phyloP scores from a whole-genome alignment of 2,888 invertebrate species.

The Pristionchus maxplancki region DNA sequence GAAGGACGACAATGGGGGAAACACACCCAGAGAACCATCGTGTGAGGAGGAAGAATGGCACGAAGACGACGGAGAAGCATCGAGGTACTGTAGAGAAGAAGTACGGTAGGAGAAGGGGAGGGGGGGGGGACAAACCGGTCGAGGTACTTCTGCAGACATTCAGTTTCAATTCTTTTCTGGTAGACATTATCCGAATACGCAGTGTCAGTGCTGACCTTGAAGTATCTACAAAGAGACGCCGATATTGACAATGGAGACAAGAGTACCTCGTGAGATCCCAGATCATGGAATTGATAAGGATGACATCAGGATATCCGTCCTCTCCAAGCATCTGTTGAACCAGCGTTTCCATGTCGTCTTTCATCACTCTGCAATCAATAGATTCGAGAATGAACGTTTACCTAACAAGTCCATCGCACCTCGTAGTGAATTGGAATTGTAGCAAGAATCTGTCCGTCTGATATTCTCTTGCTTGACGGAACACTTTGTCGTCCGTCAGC shows the following conservation, averaged over 20 bases:
- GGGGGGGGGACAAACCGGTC: not conserved
- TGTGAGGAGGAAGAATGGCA: slow-evolving; percentile 40
- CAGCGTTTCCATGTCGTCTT: slow-evolving; percentile 60
- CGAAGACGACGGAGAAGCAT: slow-evolving; percentile 43
- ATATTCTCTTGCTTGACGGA: slow-evolving; percentile 64
- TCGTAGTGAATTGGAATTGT: slow-evolving; percentile 63
- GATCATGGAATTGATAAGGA: slow-evolving; percentile 63
- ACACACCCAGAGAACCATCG: slow-evolving; percentile 33
- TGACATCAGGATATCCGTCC: slow-evolving; percentile 61
- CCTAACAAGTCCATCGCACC: too few species aligned
- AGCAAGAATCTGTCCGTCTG: slow-evolving; percentile 57
- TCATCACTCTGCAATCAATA: slow-evolving; percentile 55
- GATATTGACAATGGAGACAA: not conserved
- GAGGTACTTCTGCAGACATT: slow-evolving; percentile 8
- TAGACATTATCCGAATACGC: not conserved
- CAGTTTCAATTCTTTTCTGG: slow-evolving; percentile 6
- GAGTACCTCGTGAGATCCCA: slow-evolving; percentile 65
- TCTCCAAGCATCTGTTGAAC: slow-evolving; percentile 53
- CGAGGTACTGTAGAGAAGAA: not conserved
- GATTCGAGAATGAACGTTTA: too few species aligned
- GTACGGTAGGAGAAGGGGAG: not conserved
- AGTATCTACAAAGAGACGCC: not conserved
- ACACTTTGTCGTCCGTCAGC: slow-evolving; percentile 60
- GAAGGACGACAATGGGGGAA: slow-evolving; percentile 50
- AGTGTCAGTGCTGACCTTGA: not conserved